Percentiles rank a stretch among this genome's conserved stretches.
phyloP scores from a whole-genome alignment of 2,888 invertebrate species.

The Girardia tigrina region DNA sequence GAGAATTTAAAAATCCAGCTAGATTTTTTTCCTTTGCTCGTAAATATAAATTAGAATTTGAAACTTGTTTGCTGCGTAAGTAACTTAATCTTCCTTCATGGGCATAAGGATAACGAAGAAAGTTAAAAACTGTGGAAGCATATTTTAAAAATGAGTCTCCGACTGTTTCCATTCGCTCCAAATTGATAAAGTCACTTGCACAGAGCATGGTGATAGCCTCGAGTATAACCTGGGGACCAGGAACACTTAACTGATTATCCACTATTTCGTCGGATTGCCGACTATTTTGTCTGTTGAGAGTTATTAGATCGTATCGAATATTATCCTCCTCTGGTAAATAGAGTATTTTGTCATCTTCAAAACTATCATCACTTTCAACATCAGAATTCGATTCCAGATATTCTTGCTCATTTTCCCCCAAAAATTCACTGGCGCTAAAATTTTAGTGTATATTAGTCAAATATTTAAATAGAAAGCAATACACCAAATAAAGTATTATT shows the following conservation, averaged over 20 bases:
- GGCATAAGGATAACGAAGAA: constrained; percentile 81
- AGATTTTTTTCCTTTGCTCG: constrained; percentile 72
- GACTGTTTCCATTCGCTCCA: constrained; percentile 89
- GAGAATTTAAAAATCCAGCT: constrained; percentile 88
- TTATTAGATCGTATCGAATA: background rate
- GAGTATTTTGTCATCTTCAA: constrained; percentile 33
- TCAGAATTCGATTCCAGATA: constrained; percentile 16
- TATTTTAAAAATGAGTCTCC: constrained; percentile 89
- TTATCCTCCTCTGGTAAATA: constrained; percentile 18
- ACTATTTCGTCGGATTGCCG: background rate
- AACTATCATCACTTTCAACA: constrained; percentile 35
- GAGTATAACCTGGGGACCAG: constrained; percentile 39
- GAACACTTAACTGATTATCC: constrained; percentile 11
- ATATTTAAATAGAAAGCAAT: too few relatives aligned
- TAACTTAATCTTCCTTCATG: constrained; percentile 96
- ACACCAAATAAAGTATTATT: too few relatives aligned
- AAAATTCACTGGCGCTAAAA: background rate
- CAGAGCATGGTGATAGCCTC: constrained; percentile 96
- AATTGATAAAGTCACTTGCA: constrained; percentile 82
- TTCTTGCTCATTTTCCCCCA: background rate
- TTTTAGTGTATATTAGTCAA: too few relatives aligned
- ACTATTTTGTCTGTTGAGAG: background rate
- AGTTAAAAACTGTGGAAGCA: constrained; percentile 89
- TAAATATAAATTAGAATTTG: constrained; percentile 72
- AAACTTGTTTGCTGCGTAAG: constrained; percentile 75